These are phyloP conservation scores for Nicator chloris DNA, from an alignment of 2,113 vertebrate genomes.

Conservation along the genomic window DNA sequence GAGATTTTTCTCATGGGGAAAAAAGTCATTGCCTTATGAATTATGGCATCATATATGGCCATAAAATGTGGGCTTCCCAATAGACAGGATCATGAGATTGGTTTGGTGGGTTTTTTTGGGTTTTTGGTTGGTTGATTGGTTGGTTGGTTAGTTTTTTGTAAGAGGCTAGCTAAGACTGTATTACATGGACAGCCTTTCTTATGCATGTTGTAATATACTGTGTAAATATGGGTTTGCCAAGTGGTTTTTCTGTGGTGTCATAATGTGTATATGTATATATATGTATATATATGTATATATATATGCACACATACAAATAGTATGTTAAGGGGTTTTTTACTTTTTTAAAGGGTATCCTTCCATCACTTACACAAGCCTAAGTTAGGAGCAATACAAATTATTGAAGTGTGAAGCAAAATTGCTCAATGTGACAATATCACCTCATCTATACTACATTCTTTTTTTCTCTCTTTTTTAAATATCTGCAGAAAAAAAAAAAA, in stretches of 20 bases:
- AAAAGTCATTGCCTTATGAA: background rate
- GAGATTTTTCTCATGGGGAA: background rate
- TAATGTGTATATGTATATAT: background rate
- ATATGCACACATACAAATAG: background rate
- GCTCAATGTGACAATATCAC: background rate
- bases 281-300: background rate
- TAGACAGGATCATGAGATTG: background rate
- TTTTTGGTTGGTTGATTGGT: background rate
- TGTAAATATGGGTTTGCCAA: background rate
- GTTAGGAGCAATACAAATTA: background rate
- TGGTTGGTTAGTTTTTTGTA: background rate
- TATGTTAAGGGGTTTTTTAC: background rate
- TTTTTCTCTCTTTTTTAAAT: background rate
- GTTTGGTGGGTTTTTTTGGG: background rate
- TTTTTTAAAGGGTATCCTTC: background rate
- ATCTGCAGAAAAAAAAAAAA: background rate
- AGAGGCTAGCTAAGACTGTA: background rate
- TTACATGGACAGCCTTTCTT: background rate
- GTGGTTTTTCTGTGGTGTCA: background rate
- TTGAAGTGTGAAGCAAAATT: background rate
- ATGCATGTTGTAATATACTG: background rate
- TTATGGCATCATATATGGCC: background rate
- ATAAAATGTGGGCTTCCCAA: background rate
- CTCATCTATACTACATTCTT: background rate
- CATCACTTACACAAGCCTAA: background rate